phyloP scores from a whole-genome alignment of 2,888 invertebrate species.

The Hyppa rectilinea region DNA sequence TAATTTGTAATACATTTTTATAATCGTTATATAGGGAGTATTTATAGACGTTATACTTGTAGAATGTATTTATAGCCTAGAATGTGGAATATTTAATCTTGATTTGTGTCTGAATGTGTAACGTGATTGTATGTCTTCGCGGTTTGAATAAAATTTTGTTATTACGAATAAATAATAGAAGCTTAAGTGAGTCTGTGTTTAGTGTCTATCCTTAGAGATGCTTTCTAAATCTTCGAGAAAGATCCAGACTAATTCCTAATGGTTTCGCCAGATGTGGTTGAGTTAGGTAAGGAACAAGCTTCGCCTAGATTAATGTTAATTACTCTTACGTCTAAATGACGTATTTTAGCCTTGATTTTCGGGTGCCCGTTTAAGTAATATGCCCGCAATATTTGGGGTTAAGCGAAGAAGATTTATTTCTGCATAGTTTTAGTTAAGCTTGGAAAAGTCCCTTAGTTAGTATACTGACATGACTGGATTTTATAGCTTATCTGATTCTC shows the following conservation, averaged over 20 bases:
- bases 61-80: too few species aligned
- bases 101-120: too few species aligned
- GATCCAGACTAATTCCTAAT: constrained; percentile 33
- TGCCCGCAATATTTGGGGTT: not conserved
- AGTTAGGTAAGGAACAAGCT: constrained; percentile 23
- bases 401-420: not conserved
- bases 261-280: constrained; percentile 34
- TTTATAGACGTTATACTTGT: too few species aligned
- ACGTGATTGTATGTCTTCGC: too few species aligned
- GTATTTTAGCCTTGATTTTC: constrained; percentile 19
- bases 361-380: not conserved
- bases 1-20: too few species aligned
- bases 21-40: too few species aligned
- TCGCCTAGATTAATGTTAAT: constrained; percentile 37
- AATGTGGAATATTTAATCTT: too few species aligned
- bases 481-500: not conserved
- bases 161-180: not conserved
- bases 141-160: too few species aligned
- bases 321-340: constrained; percentile 12
- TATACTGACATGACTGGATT: not conserved
- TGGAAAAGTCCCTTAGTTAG: too few species aligned
- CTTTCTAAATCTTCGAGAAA: constrained; percentile 22
- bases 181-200: constrained; percentile 20
- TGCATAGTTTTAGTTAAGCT: constrained; percentile 6
- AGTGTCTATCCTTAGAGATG: constrained; percentile 6